Evolutionary conservation across 2,797 vertebrate genomes (phyloP).

Genomic region (Zalophus californianus): DNA sequence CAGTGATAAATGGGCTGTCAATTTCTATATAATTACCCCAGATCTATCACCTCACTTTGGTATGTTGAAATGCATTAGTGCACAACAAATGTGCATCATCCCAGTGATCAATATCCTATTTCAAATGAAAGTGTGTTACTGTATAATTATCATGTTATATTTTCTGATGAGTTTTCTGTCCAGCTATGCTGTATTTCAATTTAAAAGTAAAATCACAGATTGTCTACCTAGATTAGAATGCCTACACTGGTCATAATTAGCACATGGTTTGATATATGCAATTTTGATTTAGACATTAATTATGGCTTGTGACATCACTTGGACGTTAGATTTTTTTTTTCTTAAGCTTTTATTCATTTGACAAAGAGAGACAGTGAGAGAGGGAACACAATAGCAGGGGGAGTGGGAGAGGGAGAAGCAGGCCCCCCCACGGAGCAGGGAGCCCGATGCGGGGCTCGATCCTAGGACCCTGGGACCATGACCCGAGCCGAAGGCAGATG

Average conservation of each 20-base stretch:
- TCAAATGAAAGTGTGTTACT: constrained; percentile 75
- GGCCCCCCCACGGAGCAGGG: too few relatives aligned
- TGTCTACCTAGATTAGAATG: constrained; percentile 50
- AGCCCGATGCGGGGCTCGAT: too few relatives aligned
- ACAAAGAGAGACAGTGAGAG: too few relatives aligned
- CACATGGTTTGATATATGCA: not conserved
- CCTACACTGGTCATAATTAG: constrained; percentile 28
- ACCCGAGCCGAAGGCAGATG: too few relatives aligned
- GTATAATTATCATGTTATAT: constrained; percentile 74
- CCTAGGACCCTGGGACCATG: too few relatives aligned
- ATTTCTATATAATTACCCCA: constrained; percentile 84
- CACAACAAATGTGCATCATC: constrained; percentile 75
- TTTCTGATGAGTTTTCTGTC: constrained; percentile 74
- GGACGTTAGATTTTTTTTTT: not conserved
- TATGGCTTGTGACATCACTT: constrained; percentile 41
- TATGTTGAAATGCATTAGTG: constrained; percentile 76
- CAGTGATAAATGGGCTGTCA: constrained; percentile 82
- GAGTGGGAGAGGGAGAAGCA: too few relatives aligned
- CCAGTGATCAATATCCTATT: constrained; percentile 84
- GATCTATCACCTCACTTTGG: constrained; percentile 75
- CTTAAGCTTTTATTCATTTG: too few relatives aligned
- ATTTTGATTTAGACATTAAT: constrained; percentile 60
- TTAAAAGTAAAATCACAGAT: constrained; percentile 6
- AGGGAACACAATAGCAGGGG: too few relatives aligned
- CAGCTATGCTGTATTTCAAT: constrained; percentile 14